Conservation (phyloP, 2,888 invertebrate species). For the Pandemis corylana region DNA sequence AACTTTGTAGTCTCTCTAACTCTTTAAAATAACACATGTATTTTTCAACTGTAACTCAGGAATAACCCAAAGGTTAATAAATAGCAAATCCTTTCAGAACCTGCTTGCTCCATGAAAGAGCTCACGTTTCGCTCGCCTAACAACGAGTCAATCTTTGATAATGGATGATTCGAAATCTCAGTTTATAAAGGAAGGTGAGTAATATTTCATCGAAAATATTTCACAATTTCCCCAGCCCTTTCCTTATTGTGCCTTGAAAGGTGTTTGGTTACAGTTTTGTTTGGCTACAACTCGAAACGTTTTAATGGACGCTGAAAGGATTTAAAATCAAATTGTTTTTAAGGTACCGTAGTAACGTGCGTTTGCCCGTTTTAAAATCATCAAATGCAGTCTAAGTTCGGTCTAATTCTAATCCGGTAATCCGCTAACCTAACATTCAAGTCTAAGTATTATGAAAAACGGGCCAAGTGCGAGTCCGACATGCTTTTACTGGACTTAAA, state of each 20-base stretch:
- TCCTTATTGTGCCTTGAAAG: not conserved
- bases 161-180: conserved; percentile 30
- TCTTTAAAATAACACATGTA: not conserved
- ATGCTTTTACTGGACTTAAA: too few relatives aligned
- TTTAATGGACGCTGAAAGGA: not conserved
- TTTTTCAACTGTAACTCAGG: not conserved
- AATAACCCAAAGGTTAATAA: not conserved
- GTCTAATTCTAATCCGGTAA: too few relatives aligned
- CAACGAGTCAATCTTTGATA: conserved; percentile 19
- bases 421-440: too few relatives aligned
- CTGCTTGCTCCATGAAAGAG: conserved; percentile 6
- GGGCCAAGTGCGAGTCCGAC: too few relatives aligned
- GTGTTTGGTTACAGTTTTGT: conserved; percentile 5
- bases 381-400: too few relatives aligned
- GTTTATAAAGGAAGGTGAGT: conserved; percentile 19
- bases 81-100: conserved; percentile 12
- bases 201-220: conserved; percentile 10
- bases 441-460: too few relatives aligned
- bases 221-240: not conserved
- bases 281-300: not conserved
- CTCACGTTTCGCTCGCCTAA: conserved; percentile 23
- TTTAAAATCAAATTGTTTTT: not conserved
- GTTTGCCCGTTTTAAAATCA: not conserved
- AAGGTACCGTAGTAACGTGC: not conserved
- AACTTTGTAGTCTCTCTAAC: too few relatives aligned